Evolutionary conservation across 37 sponge, comb jelly and placozoan genomes (phyloP).

Genomic region (Diacarnus erythraeanus): DNA sequence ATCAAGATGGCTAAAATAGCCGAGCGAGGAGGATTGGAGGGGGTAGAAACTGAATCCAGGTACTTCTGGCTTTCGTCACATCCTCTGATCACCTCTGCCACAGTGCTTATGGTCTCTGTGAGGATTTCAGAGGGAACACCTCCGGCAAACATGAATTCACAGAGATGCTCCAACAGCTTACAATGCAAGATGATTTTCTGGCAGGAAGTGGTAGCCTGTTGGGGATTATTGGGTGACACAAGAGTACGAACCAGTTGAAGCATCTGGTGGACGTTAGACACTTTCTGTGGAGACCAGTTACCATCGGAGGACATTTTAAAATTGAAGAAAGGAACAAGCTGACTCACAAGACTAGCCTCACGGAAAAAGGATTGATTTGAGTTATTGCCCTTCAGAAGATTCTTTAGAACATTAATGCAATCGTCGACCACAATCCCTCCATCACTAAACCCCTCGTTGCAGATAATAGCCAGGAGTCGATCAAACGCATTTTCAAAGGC

Average conservation of each 20-base stretch:
- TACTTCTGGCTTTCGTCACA: constrained; percentile 57
- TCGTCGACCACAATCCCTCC: constrained; percentile 92
- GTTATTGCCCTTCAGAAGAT: constrained; percentile 70
- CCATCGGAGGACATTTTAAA: constrained; percentile 13
- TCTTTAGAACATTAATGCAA: constrained; percentile 73
- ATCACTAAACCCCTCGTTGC: constrained; percentile 86
- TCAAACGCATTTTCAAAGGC: constrained; percentile 98
- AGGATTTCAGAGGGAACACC: constrained; percentile 76
- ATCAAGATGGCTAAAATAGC: constrained; percentile 86
- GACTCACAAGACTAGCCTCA: constrained; percentile 73
- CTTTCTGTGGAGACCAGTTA: constrained; percentile 40
- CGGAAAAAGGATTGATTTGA: constrained; percentile 92
- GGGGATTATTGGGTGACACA: constrained; percentile 65
- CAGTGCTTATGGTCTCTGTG: constrained; percentile 76
- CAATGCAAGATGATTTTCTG: constrained; percentile 71
- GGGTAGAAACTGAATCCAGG: constrained; percentile 66
- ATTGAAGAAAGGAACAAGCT: constrained; percentile 64
- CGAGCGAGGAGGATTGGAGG: constrained; percentile 66
- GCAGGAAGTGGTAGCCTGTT: constrained; percentile 57
- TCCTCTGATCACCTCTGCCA: constrained; percentile 82
- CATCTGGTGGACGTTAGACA: constrained; percentile 50
- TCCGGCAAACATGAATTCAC: constrained; percentile 75
- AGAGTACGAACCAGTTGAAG: constrained; percentile 58
- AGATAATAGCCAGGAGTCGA: constrained; percentile 70
- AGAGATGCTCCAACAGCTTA: constrained; percentile 64